Evolutionary conservation across 2,113 vertebrate genomes (phyloP).

Genomic region (Vanacampus margaritifer): DNA sequence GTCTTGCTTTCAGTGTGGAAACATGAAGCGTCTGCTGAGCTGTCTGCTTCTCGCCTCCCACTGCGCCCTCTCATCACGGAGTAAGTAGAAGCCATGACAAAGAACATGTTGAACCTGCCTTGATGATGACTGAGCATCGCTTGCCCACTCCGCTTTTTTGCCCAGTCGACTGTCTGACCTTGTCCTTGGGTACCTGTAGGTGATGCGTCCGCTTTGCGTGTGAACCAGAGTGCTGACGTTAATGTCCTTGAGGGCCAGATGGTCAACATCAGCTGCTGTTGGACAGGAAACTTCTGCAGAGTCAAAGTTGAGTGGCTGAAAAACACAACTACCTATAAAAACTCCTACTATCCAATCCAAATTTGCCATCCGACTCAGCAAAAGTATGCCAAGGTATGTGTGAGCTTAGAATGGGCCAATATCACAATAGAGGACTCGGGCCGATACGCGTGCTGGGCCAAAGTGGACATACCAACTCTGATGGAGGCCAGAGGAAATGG

Average conservation of each 20-base stretch:
- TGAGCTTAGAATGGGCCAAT: background rate
- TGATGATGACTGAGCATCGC: background rate
- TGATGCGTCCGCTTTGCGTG: background rate
- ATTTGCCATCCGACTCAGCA: too few species aligned
- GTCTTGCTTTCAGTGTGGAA: background rate
- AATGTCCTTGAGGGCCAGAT: background rate
- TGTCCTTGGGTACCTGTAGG: background rate
- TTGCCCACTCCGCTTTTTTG: background rate
- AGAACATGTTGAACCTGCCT: background rate
- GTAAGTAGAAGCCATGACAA: background rate
- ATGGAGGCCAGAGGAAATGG: accelerated
- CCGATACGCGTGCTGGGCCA: background rate
- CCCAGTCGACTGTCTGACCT: background rate
- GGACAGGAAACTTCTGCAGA: background rate
- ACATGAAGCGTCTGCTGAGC: conserved; percentile 10
- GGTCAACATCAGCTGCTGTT: background rate
- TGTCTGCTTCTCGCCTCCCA: conserved; percentile 1
- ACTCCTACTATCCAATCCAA: background rate
- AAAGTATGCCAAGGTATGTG: background rate
- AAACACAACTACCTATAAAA: background rate
- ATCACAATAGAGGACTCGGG: background rate
- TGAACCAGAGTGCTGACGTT: background rate
- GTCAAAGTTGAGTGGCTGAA: background rate
- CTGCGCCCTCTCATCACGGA: background rate
- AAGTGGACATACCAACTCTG: background rate